Evolutionary conservation across 2,113 vertebrate species (phyloP).

Genomic region (Petrocephalus zakoni): DNA sequence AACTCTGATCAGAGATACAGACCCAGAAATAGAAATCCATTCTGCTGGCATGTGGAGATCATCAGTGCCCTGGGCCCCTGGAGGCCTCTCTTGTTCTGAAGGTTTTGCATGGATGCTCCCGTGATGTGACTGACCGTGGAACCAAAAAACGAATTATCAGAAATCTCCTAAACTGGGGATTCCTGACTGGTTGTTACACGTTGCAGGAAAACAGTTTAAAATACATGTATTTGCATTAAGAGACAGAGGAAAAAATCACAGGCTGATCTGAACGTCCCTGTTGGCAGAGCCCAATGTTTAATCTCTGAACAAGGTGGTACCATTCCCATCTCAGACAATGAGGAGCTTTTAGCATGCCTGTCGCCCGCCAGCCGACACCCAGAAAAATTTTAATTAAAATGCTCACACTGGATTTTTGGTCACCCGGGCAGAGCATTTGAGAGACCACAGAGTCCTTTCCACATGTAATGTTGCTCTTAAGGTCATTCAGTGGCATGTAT

Average conservation of each 20-base stretch:
- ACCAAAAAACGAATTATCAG: slow-evolving; percentile 48
- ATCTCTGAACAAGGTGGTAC: neutral
- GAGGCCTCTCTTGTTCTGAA: slow-evolving; percentile 63
- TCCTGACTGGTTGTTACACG: neutral
- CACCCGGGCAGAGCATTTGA: neutral
- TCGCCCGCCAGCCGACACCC: neutral
- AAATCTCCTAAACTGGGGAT: slow-evolving; percentile 50
- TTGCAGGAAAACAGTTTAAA: neutral
- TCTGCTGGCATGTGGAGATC: slow-evolving; percentile 65
- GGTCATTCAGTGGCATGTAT: neutral
- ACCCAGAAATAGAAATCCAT: slow-evolving; percentile 73
- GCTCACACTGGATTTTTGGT: neutral
- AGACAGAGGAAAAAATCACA: neutral
- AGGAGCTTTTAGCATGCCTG: neutral
- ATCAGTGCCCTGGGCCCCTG: slow-evolving; percentile 59
- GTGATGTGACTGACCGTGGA: slow-evolving; percentile 52
- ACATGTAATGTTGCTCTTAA: neutral
- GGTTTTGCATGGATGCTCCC: slow-evolving; percentile 55
- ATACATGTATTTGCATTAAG: neutral
- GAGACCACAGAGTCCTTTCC: neutral
- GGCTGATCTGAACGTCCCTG: slow-evolving; percentile 35
- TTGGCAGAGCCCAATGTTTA: slow-evolving; percentile 35
- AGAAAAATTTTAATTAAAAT: neutral
- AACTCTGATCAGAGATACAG: slow-evolving; percentile 71
- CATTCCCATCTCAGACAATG: slow-evolving; percentile 26